Evolutionary conservation across 2,113 vertebrate species (phyloP).

Genomic region (Galeopterus variegatus): DNA sequence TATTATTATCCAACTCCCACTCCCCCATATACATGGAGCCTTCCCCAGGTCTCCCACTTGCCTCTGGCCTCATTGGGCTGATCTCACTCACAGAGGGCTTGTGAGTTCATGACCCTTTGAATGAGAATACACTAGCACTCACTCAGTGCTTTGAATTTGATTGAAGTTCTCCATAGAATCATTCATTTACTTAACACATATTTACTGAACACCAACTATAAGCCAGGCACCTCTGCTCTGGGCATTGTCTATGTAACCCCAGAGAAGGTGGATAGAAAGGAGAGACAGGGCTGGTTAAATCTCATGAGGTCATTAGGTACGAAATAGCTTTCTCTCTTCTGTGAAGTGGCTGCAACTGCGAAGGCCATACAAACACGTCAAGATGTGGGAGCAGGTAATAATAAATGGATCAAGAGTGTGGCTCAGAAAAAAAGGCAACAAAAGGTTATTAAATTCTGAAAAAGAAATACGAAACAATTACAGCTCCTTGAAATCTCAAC

Average conservation of each 20-base stretch:
- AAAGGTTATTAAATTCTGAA: not conserved
- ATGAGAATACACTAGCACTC: not conserved
- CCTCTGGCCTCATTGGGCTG: not conserved
- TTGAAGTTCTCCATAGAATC: not conserved
- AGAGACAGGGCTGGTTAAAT: not conserved
- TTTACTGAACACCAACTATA: not conserved
- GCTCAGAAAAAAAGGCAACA: not conserved
- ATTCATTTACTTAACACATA: not conserved
- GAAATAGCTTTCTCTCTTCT: not conserved
- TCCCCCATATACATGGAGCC: not conserved
- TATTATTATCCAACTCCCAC: not conserved
- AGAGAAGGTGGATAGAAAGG: not conserved
- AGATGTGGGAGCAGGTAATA: no score
- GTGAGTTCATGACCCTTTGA: not conserved
- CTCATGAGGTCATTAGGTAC: not conserved
- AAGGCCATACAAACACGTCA: not conserved
- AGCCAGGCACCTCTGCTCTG: not conserved
- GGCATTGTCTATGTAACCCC: not conserved
- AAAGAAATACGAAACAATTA: not conserved
- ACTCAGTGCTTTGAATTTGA: not conserved
- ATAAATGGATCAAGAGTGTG: not conserved
- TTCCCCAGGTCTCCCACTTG: not conserved
- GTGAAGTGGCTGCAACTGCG: not conserved
- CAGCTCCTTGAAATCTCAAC: not conserved
- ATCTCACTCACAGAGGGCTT: not conserved